Base-by-base conservation (phyloP, 2,113 vertebrate genomes). In the Platycercus adscitus region DNA sequence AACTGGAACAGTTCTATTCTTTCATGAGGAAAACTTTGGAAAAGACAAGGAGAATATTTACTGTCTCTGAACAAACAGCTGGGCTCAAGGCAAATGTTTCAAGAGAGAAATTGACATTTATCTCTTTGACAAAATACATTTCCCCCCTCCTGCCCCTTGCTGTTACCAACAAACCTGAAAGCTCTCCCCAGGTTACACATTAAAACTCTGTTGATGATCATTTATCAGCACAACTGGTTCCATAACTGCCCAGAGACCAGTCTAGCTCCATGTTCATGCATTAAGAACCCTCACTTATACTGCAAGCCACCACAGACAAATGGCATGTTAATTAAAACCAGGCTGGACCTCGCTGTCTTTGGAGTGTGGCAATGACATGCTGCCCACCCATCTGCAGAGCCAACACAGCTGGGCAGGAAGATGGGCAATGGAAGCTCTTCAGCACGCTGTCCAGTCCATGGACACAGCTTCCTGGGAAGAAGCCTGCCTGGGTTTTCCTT, bases 371-470 rank as follows among this genome's bases (percentile, higher is more conserved):
- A 61, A 50, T 28, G 66, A 70, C 31, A 41, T 3, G 17, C 46
- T 39, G 53, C 44, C 56, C 13, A 3, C 13, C 29, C 77, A 29
- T 64, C 55, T 72, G 65, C 84, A 85, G 35, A 75, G 52, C 43
- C 70, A 68, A 21, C n/a, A 37, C 50, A 91, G 87, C 77, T 87
- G 50, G n/a, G 26, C 33, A 78, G 47, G 3, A 21, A 41, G 50
- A 89, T 11, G 39, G 47, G 47, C 70, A 93, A 44, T 1, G 20
- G 0, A 1, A 0, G 0, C 18, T 72, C 43, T 68, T 35, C 63
- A 0, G 0, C 29, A 6, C 1, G 12, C 35, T 72, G 44, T 56
- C 41, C 26, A 35, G 33, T n/a, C 88, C 44, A 26, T 0, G 1
- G 24, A 37, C 21, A 11, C 10, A 1, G n/a, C 35, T 83, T 53